Evolutionary conservation across 2,888 invertebrate genomes (phyloP), one percentile per base, ranked within the genome.

Genomic region (Apotomis turbidana): DNA sequence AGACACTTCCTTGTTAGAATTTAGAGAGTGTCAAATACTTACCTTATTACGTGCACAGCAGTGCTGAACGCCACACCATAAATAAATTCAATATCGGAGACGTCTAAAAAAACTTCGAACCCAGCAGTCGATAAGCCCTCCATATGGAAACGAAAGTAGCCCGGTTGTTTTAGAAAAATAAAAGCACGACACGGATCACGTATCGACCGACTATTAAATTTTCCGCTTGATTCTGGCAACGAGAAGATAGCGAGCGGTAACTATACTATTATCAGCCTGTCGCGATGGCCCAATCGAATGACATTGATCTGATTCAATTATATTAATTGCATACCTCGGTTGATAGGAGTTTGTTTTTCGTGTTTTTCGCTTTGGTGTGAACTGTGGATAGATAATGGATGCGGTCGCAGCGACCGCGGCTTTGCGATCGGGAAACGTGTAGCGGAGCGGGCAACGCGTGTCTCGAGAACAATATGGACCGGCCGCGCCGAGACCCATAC

Each of bases 401-500:
- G 49, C 8, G 49, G 49, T 6, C 27, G 12, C 27, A 3, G 27
- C 54, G 13, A 13, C 64, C 9, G 27, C 54, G 13, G 38, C 64
- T 51, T 9, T n/a, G 63, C 52, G 51, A 36, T 36, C 84, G 54
- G 52, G 12, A 60, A 36, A 3, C 27, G 55, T 55, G 55, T 44
- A 60, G 15, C 5, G 12, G 70, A 54, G 73, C 76, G 78, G 76
- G 80, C 76, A 81, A 90, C 86, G 87, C 86, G 88, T 87, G 90
- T 88, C 88, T 85, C 89, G 86, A 89, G 90, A 68, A 92, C 92
- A 91, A 91, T 92, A 92, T 91, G 90, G 89, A 76, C 83, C 84
- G 85, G 83, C 82, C 86, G 83, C 80, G 81, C 81, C 81, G 81
- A 83, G 81, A 83, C 80, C 87, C 88, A 90, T 89, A 88, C 90